Percentiles rank a stretch among this genome's conserved stretches.
phyloP scores from a whole-genome alignment of 2,888 invertebrate species.

The Melanostoma scalare region DNA sequence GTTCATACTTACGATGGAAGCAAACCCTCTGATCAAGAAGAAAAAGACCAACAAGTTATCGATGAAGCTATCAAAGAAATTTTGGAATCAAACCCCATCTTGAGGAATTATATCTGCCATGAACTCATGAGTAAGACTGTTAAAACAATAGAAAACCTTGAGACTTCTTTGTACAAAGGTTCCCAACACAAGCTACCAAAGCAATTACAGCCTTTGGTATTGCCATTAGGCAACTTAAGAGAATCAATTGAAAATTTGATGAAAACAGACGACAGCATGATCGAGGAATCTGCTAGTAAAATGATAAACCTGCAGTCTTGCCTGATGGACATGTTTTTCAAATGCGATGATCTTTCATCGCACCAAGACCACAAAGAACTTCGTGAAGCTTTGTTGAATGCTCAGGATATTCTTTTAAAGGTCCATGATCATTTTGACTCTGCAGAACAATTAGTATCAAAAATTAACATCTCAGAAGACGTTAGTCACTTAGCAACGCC shows the following conservation, averaged over 20 bases:
- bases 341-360: conserved; percentile 75
- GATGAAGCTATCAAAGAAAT: conserved; percentile 74
- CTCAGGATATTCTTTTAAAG: conserved; percentile 44
- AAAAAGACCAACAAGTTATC: conserved; percentile 35
- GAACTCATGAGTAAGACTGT: conserved; percentile 45
- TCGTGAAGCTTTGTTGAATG: conserved; percentile 17
- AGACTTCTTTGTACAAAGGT: conserved; percentile 70
- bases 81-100: conserved; percentile 35
- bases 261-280: conserved; percentile 25
- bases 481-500: conserved; percentile 35
- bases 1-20: conserved; percentile 79
- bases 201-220: conserved; percentile 60
- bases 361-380: conserved; percentile 17
- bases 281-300: conserved; percentile 77
- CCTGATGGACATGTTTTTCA: conserved; percentile 78
- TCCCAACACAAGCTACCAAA: conserved; percentile 77
- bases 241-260: conserved; percentile 34
- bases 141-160: conserved; percentile 42
- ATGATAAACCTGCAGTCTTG: conserved; percentile 78
- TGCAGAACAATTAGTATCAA: conserved; percentile 33
- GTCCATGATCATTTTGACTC: conserved; percentile 59
- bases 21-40: conserved; percentile 64
- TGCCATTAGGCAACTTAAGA: conserved; percentile 35
- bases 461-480: conserved; percentile 53
- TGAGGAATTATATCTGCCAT: conserved; percentile 47